Base-by-base conservation (phyloP, 1,140 invertebrate genomes). In the Atta cephalotes region DNA sequence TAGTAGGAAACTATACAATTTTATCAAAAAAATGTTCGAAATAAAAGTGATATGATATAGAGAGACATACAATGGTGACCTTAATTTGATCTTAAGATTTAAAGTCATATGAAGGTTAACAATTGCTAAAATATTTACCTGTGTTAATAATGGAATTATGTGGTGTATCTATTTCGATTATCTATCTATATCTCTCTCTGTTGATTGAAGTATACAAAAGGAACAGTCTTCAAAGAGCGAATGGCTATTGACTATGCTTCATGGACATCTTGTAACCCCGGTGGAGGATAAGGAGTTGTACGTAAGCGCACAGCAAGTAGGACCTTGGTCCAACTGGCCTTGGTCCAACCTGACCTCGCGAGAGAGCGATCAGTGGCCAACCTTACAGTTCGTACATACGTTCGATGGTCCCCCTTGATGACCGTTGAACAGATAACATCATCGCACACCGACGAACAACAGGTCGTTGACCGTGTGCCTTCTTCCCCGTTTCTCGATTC, bases 291-390 rank as follows among this genome's bases (percentile, higher is more conserved):
- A 65, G 51, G 10, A 71, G 49, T 14, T 68, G 35, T 85, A 88
- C 80, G 51, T 28, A 71, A 21, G 39, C 39, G 60, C 3, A 80
- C 65, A 81, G 88, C 91, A 92, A 89, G 92, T 93, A 93, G 89
- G 90, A 91, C 21, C 21, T 21, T 21, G 21, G 21, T 21, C 21
- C 21, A 21, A 21, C 89, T 88, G 91, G 85, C 92, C 92, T 93
- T 93, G 92, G 90, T 93, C 92, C 93, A 93, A 93, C 21, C 21
- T 92, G 90, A 93, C 92, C 92, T 93, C 91, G 85, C 89, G 88
- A 85, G 74, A 87, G 82, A 85, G 85, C 76, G 84, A 62, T 51
- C 88, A 87, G 76, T 66, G 85, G 63, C 66, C 87, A 86, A 79
- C 49, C 62, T 81, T 35, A 14, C 60, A 25, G 87, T 81, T 81